Base-by-base conservation (phyloP, 2,113 vertebrate species). In the Ariopsis seemanni region DNA sequence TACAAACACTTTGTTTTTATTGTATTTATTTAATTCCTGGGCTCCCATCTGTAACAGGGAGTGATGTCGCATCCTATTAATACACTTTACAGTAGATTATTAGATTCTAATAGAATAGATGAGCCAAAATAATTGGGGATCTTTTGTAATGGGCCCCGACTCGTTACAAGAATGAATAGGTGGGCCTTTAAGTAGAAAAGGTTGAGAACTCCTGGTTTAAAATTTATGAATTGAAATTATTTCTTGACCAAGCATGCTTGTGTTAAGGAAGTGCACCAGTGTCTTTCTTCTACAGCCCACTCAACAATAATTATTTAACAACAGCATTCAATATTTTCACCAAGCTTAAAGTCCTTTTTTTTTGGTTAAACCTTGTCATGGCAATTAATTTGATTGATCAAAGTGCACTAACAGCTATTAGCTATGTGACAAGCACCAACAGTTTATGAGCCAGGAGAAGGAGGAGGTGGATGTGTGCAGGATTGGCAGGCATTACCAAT, bases 311-410 rank as follows among this genome's bases (percentile, higher is more conserved):
- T 42, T 7, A 8, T 30, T 27, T 12, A 11, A n/a, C 0, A 6
- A 69, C 9, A 9, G 17, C 17, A 72, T 42, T 72, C 17, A 42
- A 72, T 42, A 69, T 72, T 72, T 72, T 9, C 30, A 18, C 7
- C 17, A 42, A 72, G 30, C 69, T 42, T 72, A 18, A 18, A 72
- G 30, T 9, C 42, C 0, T 9, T 72, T 69, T 34, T 71, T 18
- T 34, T n/a, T 17, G 2, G 30, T 48, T 72, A 20, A 42, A 72
- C 17, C 27, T 34, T 11, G 71, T 50, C 71, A 50, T 74, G 71
- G 71, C 71, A 74, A 74, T 74, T 74, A 74, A 74, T 48, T 74
- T 74, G 42, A 74, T 74, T 74, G 20, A 72, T 72, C 71, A 72
- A 42, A 69, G 67, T 69, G 67, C 67, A 69, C 27, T 69, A 34